Base-by-base conservation (phyloP, 37 sponge, comb jelly and placozoan species). In the Petrosia ficiformis region DNA sequence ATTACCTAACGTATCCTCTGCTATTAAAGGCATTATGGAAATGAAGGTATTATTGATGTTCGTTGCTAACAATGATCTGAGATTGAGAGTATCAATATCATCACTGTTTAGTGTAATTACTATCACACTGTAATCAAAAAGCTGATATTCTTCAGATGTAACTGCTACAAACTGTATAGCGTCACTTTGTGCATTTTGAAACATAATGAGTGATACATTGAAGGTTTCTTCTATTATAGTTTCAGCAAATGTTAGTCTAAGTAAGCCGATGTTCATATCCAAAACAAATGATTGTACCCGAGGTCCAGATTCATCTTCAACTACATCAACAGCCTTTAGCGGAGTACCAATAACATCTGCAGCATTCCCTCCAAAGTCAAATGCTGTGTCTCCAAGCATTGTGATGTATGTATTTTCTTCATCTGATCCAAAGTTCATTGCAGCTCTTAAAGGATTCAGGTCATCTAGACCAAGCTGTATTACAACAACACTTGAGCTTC, bases 191-290 rank as follows among this genome's bases (percentile, higher is more conserved):
- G 86, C 78, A 79, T 82, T 85, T 35, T 85, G 89, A 21, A 93
- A 66, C 65, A 76, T 77, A 10, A 93, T 59, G 22, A 39, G 72
- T 8, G 89, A 75, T 11, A 79, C 28, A 59, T 88, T 89, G 72
- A 95, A 81, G 37, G 75, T 67, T 0, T 67, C 37, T 5, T 39
- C 76, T 21, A 73, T 35, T 19, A 95, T 75, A 31, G 92, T 85
- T 67, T 95, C 96, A 58, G 78, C 80, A 80, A 91, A 95, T 57
- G 67, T 74, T 42, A 95, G 69, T 34, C 54, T 35, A 6, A 95
- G 70, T 39, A 44, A 10, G 24, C 86, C 89, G 19, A n/a, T 32
- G 37, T 92, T 83, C 69, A 92, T 38, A 56, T 95, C 79, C 1
- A 95, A 77, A 52, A 76, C 79, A 33, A 81, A 90, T 34, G 64